Evolutionary conservation across 1,140 invertebrate species (phyloP).

Genomic region (Zaprionus inermis): DNA sequence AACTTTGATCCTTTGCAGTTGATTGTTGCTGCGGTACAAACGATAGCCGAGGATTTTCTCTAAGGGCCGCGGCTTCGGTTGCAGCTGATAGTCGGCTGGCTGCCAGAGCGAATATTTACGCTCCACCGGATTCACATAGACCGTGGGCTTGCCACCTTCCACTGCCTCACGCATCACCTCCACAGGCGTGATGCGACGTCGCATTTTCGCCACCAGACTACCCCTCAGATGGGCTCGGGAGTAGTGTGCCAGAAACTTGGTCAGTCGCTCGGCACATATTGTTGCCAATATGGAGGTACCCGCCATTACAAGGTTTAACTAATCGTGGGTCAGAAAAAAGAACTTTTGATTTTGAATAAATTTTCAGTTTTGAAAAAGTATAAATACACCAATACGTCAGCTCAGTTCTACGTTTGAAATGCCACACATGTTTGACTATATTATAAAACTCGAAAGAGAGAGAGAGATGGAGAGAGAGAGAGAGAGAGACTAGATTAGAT

Average conservation of each 20-base stretch:
- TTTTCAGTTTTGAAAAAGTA: constrained; percentile 7
- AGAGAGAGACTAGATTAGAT: too few relatives aligned
- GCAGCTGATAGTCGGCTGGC: not conserved
- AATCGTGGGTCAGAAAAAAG: not conserved
- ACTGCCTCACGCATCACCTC: not conserved
- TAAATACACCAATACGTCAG: not conserved
- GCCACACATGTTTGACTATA: not conserved
- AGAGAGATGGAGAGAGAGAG: too few relatives aligned
- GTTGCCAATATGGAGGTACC: constrained; percentile 62
- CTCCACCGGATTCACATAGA: not conserved
- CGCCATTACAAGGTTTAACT: constrained; percentile 30
- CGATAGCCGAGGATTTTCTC: not conserved
- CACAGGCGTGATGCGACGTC: not conserved
- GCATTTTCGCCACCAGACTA: not conserved
- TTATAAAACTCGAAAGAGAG: too few relatives aligned
- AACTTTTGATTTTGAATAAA: constrained; percentile 5
- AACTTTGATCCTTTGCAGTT: not conserved
- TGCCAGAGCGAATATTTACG: constrained; percentile 13
- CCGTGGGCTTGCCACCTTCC: not conserved
- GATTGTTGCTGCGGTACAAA: too few relatives aligned
- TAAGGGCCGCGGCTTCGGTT: not conserved
- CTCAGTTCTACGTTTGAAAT: not conserved
- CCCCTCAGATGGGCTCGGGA: constrained; percentile 24
- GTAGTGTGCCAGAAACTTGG: constrained; percentile 59
- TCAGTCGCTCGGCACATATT: constrained; percentile 65